Conservation (phyloP, 2,113 vertebrate species). For the Suricata suricatta region DNA sequence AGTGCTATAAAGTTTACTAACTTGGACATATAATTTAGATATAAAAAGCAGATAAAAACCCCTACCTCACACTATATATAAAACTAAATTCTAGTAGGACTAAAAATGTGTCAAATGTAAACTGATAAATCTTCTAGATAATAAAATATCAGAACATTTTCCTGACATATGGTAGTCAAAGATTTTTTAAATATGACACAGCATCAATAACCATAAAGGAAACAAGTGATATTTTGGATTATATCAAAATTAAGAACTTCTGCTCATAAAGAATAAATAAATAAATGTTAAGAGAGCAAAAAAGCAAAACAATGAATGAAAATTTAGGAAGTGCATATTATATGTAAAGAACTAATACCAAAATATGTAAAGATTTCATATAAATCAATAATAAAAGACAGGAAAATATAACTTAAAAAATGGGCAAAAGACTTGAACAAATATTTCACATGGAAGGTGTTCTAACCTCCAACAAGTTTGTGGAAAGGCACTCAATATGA, state of each 20-base stretch:
- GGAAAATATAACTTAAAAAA: not conserved
- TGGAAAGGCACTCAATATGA: not conserved
- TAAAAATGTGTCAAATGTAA: not conserved
- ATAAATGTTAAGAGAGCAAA: not conserved
- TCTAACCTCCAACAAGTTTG: not conserved
- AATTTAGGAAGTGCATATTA: not conserved
- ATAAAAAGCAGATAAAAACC: not conserved
- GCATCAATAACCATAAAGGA: not conserved
- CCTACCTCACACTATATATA: not conserved
- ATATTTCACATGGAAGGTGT: not conserved
- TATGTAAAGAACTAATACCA: not conserved
- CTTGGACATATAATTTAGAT: not conserved
- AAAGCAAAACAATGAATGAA: not conserved
- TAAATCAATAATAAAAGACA: not conserved
- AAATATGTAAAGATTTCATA: not conserved
- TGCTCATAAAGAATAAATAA: not conserved
- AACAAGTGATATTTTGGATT: not conserved
- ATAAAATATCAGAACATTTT: not conserved
- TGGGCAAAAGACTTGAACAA: not conserved
- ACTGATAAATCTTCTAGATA: not conserved
- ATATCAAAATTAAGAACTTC: not conserved
- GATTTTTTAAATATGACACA: not conserved
- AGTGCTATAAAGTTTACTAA: not conserved
- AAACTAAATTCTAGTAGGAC: not conserved
- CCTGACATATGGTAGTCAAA: not conserved